Evolutionary conservation across 2,888 invertebrate genomes (phyloP).

Genomic region (Cheilosia soror): DNA sequence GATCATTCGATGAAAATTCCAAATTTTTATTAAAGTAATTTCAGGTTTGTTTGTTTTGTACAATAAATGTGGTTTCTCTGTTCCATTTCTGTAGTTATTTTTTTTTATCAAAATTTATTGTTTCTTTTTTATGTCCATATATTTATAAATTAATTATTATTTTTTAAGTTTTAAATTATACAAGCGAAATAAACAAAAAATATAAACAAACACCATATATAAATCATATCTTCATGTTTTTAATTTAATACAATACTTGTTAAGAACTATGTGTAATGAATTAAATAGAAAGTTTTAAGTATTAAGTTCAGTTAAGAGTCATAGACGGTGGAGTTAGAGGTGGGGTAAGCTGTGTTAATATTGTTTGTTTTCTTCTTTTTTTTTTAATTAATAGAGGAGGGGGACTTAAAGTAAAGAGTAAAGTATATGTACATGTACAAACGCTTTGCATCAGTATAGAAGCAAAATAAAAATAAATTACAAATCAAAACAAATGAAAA

Average conservation of each 20-base stretch:
- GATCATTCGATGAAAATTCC: constrained; percentile 59
- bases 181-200: constrained; percentile 55
- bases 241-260: constrained; percentile 30
- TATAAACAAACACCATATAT: constrained; percentile 65
- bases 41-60: constrained; percentile 70
- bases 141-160: constrained; percentile 58
- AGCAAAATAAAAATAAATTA: constrained; percentile 35
- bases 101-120: constrained; percentile 1
- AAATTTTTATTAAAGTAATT: constrained; percentile 63
- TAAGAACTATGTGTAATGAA: constrained; percentile 13
- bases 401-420: constrained; percentile 17
- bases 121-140: constrained; percentile 22
- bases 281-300: constrained; percentile 43
- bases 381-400: constrained; percentile 42
- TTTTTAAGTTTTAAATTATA: constrained; percentile 58
- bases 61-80: constrained; percentile 55
- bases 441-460: constrained; percentile 14
- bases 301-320: constrained; percentile 11
- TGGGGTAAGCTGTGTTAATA: constrained; percentile 53
- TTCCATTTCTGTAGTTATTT: constrained; percentile 31
- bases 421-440: constrained; percentile 41
- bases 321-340: neutral
- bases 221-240: constrained; percentile 14
- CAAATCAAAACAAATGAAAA: constrained; percentile 39
- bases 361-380: constrained; percentile 11